A percentile compares a stretch with the other conserved stretches of the same genome.
Conservation (phyloP, 2,888 invertebrate genomes). For the Thereva nobilitata region DNA sequence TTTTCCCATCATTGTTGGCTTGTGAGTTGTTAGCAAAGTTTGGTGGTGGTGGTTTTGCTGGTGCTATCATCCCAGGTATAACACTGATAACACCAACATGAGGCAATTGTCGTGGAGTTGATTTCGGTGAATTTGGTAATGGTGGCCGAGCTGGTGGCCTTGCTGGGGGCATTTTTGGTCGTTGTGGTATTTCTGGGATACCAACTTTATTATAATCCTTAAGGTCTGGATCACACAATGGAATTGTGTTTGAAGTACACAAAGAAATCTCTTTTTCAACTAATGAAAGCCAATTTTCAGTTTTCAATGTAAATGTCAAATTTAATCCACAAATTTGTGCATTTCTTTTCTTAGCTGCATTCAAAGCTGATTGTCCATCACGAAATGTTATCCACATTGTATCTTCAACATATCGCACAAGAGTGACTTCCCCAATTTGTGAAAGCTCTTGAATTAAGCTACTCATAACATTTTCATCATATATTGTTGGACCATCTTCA, state of each 20-base stretch:
- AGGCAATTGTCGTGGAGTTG: conserved; percentile 57
- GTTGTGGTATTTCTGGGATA: conserved; percentile 60
- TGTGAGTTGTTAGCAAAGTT: not conserved
- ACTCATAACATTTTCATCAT: conserved; percentile 81
- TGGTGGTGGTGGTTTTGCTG: conserved; percentile 50
- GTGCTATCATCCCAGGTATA: conserved; percentile 53
- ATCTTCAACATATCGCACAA: conserved; percentile 87
- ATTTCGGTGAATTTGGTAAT: conserved; percentile 62
- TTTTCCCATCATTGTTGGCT: conserved; percentile 3
- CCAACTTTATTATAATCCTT: conserved; percentile 54
- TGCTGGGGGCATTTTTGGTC: conserved; percentile 59
- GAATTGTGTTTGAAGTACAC: conserved; percentile 82
- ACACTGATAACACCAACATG: conserved; percentile 63
- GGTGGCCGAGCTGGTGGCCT: conserved; percentile 63
- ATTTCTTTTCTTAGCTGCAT: conserved; percentile 65
- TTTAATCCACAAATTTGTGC: conserved; percentile 69
- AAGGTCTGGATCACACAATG: conserved; percentile 64
- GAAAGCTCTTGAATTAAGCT: conserved; percentile 79
- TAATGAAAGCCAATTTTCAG: conserved; percentile 81
- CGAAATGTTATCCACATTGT: conserved; percentile 92
- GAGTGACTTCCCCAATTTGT: conserved; percentile 85
- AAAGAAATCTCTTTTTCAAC: conserved; percentile 82
- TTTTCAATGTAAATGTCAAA: conserved; percentile 75
- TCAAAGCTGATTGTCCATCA: conserved; percentile 85
- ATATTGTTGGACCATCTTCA: conserved; percentile 64